Conservation (phyloP, 2,888 invertebrate species). For the Cryptus viduatorius region DNA sequence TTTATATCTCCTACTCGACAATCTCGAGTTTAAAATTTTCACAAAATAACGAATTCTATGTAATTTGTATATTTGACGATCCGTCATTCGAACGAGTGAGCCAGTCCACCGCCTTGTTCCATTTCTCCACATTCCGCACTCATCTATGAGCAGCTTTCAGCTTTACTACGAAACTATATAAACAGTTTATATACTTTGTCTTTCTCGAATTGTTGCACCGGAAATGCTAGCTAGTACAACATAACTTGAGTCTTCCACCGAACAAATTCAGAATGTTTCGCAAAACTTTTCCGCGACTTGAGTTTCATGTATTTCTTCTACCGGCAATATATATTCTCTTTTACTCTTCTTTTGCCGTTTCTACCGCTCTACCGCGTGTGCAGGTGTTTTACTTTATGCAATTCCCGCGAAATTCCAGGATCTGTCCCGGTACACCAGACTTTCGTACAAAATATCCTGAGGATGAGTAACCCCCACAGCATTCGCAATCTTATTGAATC, state of each 20-base stretch:
- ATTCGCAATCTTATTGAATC: background rate
- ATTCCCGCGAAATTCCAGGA: background rate
- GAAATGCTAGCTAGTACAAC: background rate
- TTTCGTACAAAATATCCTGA: background rate
- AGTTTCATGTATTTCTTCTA: background rate
- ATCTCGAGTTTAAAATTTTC: conserved; percentile 47
- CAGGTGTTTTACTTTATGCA: background rate
- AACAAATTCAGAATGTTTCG: conserved; percentile 19
- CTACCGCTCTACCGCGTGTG: background rate
- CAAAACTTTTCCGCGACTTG: conserved; percentile 25
- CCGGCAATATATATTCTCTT: conserved; percentile 6
- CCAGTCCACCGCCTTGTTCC: background rate
- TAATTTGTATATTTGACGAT: conserved; percentile 52
- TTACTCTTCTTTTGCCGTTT: background rate
- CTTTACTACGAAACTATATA: background rate
- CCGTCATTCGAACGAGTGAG: too few relatives aligned
- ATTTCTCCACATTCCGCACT: conserved; percentile 4
- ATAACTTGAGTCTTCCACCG: background rate
- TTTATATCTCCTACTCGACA: background rate
- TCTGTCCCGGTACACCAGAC: background rate
- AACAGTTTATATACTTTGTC: background rate
- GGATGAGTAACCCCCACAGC: background rate
- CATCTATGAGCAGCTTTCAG: background rate
- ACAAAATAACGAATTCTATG: conserved; percentile 37
- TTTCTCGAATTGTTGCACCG: background rate